Conservation (phyloP, 2,888 invertebrate species). For the Lepetodrilus schrolli region DNA sequence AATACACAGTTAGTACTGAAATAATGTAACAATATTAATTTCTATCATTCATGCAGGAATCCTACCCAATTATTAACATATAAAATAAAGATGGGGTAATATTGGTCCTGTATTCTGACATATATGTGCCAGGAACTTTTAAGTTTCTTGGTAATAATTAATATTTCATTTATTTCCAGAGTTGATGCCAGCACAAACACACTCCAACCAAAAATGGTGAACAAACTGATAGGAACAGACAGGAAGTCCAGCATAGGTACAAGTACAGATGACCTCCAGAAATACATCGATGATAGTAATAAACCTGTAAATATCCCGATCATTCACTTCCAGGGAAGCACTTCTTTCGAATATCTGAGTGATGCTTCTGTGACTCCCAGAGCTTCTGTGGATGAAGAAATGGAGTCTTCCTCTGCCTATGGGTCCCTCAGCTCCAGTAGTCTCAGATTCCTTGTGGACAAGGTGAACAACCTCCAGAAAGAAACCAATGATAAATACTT, state of each 20-base stretch:
- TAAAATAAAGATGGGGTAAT: too few relatives aligned
- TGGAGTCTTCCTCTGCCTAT: slow-evolving; percentile 2
- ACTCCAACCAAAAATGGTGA: background rate
- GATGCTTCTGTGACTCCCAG: background rate
- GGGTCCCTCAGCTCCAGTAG: background rate
- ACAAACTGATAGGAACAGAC: background rate
- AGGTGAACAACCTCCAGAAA: background rate
- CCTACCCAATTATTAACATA: too few relatives aligned
- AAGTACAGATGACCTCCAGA: background rate
- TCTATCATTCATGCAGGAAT: too few relatives aligned
- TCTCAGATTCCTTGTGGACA: background rate
- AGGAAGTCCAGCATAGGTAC: background rate
- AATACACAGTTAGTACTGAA: too few relatives aligned
- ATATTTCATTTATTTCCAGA: background rate
- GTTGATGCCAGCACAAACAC: background rate
- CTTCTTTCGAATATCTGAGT: background rate
- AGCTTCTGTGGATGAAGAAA: background rate
- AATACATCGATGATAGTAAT: background rate
- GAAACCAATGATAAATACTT: background rate
- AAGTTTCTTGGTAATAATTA: too few relatives aligned
- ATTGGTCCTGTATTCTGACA: too few relatives aligned
- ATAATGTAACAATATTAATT: too few relatives aligned
- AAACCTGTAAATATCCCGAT: background rate
- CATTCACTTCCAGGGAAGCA: background rate
- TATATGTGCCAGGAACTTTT: too few relatives aligned